Percentiles rank a stretch among this genome's conserved stretches.
phyloP scores from a whole-genome alignment of 2,888 invertebrate genomes.

The Caenorhabditis sp. region DNA sequence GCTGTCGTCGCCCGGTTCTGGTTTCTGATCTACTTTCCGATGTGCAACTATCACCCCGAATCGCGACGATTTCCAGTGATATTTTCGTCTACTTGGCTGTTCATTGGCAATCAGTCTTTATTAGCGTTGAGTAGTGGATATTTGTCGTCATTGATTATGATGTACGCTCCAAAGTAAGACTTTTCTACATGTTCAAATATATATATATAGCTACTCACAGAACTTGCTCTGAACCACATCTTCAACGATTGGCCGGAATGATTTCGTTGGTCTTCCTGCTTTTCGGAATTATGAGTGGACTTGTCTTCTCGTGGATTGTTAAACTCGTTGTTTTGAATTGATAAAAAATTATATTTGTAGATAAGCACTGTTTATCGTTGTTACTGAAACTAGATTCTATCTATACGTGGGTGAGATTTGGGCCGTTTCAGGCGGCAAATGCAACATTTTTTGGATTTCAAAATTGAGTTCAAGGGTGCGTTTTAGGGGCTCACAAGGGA shows the following conservation, averaged over 20 bases:
- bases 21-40: conserved; percentile 87
- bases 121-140: conserved; percentile 91
- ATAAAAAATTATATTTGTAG: too few relatives aligned
- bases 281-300: conserved; percentile 29
- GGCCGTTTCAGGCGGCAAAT: too few relatives aligned
- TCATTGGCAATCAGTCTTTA: conserved; percentile 73
- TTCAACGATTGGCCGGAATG: conserved; percentile 32
- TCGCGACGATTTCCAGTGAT: conserved; percentile 77
- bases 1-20: conserved; percentile 79
- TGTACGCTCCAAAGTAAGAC: conserved; percentile 80
- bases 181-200: background rate
- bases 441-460: too few relatives aligned
- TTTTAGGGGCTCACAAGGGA: too few relatives aligned
- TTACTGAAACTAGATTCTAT: too few relatives aligned
- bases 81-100: conserved; percentile 78
- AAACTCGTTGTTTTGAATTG: conserved; percentile 3
- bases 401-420: too few relatives aligned
- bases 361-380: too few relatives aligned
- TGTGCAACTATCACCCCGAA: conserved; percentile 85
- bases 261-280: conserved; percentile 31
- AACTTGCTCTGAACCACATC: conserved; percentile 18
- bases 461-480: too few relatives aligned
- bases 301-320: conserved; percentile 30
- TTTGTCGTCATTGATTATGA: conserved; percentile 88
- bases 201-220: background rate